Conservation (phyloP, 2,113 vertebrate genomes). For the Diphyllodes magnificus region DNA sequence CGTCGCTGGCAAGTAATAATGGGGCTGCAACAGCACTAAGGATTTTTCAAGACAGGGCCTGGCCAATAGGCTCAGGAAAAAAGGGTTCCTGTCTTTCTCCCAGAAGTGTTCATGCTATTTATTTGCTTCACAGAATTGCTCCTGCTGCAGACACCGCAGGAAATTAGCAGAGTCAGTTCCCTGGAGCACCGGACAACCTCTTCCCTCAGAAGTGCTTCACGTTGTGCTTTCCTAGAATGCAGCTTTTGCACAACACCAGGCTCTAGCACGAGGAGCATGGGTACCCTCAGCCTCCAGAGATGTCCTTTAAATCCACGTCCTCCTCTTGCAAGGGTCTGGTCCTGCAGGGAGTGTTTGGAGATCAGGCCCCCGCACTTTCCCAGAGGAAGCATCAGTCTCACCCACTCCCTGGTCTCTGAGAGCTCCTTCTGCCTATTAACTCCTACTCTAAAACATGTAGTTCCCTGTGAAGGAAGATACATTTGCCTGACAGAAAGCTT, state of each 20-base stretch:
- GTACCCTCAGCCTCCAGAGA: background rate
- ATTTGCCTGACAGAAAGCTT: constrained; percentile 14
- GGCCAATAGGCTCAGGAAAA: background rate
- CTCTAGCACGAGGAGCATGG: background rate
- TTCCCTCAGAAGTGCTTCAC: background rate
- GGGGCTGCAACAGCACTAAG: background rate
- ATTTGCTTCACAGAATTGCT: background rate
- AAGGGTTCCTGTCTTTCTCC: background rate
- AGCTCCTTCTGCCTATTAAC: constrained; percentile 14
- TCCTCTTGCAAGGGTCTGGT: background rate
- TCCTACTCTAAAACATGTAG: constrained; percentile 21
- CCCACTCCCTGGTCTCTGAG: constrained; percentile 9
- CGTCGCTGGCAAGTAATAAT: fast-evolving
- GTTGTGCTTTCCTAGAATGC: background rate
- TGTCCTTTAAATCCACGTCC: background rate
- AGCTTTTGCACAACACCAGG: background rate
- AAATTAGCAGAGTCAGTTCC: background rate
- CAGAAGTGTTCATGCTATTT: background rate
- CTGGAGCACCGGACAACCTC: background rate
- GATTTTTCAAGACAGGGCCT: background rate
- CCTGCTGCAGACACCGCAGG: background rate
- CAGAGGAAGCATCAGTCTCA: constrained; percentile 9
- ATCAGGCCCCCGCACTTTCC: background rate
- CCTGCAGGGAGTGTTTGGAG: background rate
- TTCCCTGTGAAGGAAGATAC: background rate